Evolutionary conservation across 2,113 vertebrate species (phyloP), one percentile per base, ranked within the genome.

Genomic region (Erinaceus europaeus): DNA sequence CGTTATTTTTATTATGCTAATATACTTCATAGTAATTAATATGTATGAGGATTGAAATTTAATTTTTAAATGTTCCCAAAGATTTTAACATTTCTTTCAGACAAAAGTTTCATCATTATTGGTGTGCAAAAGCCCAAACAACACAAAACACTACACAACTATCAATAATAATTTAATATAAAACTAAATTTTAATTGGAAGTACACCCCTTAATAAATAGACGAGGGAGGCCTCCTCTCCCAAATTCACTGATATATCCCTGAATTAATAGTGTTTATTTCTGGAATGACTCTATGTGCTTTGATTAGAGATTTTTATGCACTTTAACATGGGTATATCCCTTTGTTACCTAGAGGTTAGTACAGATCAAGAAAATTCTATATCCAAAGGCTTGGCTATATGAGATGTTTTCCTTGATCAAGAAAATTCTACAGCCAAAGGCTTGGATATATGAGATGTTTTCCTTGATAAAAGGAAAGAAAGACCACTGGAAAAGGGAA

Each of bases 141-240:
- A 44, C 27, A 77, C 81, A 76, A 68, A 57, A n/a, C n/a, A n/a
- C n/a, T 50, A 82, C 7, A 57, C 74, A 69, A 64, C 23, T 55
- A 48, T 82, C 76, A 84, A 59, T 34, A 78, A 71, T 25, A 40
- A 23, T 53, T 75, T 67, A 64, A 50, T 17, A 52, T 55, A 75
- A 86, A 80, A 79, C 6, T n/a, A 79, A 79, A 13, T 59, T 72
- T 69, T n/a, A n/a, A 44, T 32, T 79, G 46, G 13, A 81, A 88
- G 34, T 23, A 10, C 4, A 46, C 52, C 40, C 81, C 68, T 75
- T 72, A 72, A 40, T 36, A 25, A n/a, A n/a, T n/a, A n/a, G n/a
- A 91, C 48, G 65, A 91, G 1, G n/a, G 25, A 46, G 40, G 38
- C 25, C 25, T 69, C 34, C n/a, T 20, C 38, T n/a, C 48, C 59